Percentiles rank a stretch among this genome's conserved stretches.
phyloP scores from a whole-genome alignment of 2,888 invertebrate species.

The Alentia gelatinosa region DNA sequence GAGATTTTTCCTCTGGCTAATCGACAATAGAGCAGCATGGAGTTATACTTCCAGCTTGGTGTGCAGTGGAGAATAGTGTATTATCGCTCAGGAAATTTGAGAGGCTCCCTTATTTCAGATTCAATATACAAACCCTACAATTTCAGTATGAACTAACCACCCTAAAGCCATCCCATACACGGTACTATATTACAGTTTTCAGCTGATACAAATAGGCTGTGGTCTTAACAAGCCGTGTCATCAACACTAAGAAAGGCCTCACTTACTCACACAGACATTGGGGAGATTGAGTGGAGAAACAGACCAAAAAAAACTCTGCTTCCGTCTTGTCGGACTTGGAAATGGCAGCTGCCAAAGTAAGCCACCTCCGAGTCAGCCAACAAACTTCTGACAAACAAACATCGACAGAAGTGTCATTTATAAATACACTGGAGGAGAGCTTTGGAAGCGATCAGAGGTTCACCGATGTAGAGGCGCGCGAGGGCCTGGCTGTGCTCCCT shows the following conservation, averaged over 20 bases:
- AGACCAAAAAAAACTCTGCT: background rate
- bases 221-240: background rate
- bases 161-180: no score
- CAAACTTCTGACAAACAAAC: constrained; percentile 11
- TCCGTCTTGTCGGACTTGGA: background rate
- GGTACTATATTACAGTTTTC: no score
- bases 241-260: background rate
- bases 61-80: no score
- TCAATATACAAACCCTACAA: no score
- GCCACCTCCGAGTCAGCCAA: background rate
- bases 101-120: no score
- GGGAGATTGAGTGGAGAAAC: background rate
- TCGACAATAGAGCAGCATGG: no score
- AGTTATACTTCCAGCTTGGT: no score
- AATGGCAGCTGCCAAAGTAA: background rate
- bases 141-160: no score
- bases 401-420: background rate
- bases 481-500: background rate
- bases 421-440: background rate
- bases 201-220: no score
- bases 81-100: no score
- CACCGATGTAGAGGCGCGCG: background rate
- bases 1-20: no score
- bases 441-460: background rate
- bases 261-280: background rate